A percentile compares a stretch with the other conserved stretches of the same genome.
Evolutionary conservation across 2,113 vertebrate species (phyloP).

Genomic region (Spermophilus dauricus): DNA sequence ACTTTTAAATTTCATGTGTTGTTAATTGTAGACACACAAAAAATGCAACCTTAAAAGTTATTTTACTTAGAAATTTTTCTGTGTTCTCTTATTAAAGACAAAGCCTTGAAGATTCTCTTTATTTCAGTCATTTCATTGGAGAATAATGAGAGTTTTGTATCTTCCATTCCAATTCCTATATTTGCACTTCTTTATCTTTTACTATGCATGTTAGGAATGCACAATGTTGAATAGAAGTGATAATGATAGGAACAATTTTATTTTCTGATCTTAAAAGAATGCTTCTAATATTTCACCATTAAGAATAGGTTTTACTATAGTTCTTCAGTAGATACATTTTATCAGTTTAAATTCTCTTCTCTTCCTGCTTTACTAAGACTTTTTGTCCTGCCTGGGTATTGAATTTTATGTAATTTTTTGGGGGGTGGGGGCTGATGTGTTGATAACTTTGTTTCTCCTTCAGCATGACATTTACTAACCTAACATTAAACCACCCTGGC

Average conservation of each 20-base stretch:
- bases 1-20: background rate
- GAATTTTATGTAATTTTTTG: conserved; percentile 9
- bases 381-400: background rate
- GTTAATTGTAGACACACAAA: background rate
- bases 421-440: background rate
- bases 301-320: background rate
- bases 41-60: background rate
- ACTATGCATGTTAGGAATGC: accelerated
- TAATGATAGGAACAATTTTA: background rate
- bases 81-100: background rate
- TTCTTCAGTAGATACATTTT: background rate
- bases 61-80: background rate
- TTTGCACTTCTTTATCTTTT: background rate
- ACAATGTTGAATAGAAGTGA: background rate
- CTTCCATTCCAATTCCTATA: too few relatives aligned
- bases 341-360: background rate
- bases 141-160: background rate
- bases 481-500: background rate
- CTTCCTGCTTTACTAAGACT: background rate
- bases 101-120: background rate
- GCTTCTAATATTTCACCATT: background rate
- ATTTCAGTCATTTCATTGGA: background rate
- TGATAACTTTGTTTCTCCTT: background rate
- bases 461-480: background rate
- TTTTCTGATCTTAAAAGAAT: background rate